Percentiles rank a stretch among this genome's conserved stretches.
Evolutionary conservation across 1,140 invertebrate genomes (phyloP).

Genomic region (Lasioglossum albipes): DNA sequence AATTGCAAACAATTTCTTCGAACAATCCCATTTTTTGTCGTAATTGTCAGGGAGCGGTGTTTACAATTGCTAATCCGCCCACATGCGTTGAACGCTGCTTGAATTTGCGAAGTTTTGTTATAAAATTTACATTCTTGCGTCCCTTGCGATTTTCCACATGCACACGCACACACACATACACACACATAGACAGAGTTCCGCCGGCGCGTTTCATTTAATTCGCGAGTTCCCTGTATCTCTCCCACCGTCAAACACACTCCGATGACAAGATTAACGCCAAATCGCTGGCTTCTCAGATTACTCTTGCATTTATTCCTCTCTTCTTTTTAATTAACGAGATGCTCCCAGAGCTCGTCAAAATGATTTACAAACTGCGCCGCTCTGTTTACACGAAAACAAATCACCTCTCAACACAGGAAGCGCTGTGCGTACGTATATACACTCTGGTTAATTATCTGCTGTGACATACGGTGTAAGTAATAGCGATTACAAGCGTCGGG

Average conservation of each 20-base stretch:
- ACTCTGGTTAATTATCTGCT: no score
- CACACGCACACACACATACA: neutral
- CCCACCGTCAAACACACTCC: neutral
- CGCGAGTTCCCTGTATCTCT: neutral
- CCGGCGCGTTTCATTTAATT: neutral
- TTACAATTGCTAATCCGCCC: no score
- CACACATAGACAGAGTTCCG: neutral
- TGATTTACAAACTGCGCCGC: neutral
- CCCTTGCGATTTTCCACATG: neutral
- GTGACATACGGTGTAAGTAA: no score
- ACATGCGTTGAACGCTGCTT: neutral
- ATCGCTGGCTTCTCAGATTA: neutral
- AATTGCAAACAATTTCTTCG: no score
- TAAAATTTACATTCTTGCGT: neutral
- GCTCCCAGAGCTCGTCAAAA: neutral
- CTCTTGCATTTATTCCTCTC: constrained; percentile 10
- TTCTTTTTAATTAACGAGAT: neutral
- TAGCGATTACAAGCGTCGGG: no score
- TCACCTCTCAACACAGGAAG: no score
- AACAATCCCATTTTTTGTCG: no score
- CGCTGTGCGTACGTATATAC: no score
- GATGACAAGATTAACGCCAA: constrained; percentile 6
- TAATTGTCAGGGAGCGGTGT: no score
- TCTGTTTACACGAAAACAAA: neutral
- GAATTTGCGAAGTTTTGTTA: neutral